phyloP scores from a whole-genome alignment of 2,888 invertebrate genomes.

The Parnassius orleans region DNA sequence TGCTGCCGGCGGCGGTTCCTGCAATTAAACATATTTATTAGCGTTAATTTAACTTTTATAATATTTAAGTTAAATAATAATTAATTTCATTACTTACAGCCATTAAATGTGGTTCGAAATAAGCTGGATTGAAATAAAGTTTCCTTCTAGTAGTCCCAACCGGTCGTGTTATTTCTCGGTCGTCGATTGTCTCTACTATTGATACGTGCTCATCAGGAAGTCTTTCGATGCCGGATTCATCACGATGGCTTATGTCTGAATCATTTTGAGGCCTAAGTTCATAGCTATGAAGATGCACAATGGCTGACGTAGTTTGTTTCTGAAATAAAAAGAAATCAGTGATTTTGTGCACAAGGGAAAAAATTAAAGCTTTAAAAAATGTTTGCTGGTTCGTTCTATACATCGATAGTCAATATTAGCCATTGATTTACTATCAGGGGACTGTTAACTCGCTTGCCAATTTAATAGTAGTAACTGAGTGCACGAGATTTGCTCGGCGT shows the following conservation, averaged over 20 bases:
- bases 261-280: conserved; percentile 60
- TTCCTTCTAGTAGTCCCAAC: conserved; percentile 88
- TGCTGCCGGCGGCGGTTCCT: conserved; percentile 95
- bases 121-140: conserved; percentile 94
- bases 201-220: conserved; percentile 92
- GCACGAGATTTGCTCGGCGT: no score
- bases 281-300: conserved; percentile 83
- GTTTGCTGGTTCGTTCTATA: no score
- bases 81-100: conserved; percentile 78
- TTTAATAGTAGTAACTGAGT: no score
- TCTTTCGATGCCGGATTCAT: conserved; percentile 83
- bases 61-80: neutral
- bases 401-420: no score
- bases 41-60: neutral
- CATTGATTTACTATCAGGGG: no score
- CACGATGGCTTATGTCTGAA: conserved; percentile 67
- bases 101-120: conserved; percentile 92
- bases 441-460: no score
- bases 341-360: no score
- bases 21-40: conserved; percentile 45
- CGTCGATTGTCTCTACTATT: conserved; percentile 90
- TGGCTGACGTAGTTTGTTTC: conserved; percentile 83
- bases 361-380: no score
- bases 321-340: conserved; percentile 38
- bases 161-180: conserved; percentile 84